These are phyloP conservation scores for Hoplostethus mediterraneus DNA, from an alignment of 2,797 vertebrate species.

Conservation along the genomic window DNA sequence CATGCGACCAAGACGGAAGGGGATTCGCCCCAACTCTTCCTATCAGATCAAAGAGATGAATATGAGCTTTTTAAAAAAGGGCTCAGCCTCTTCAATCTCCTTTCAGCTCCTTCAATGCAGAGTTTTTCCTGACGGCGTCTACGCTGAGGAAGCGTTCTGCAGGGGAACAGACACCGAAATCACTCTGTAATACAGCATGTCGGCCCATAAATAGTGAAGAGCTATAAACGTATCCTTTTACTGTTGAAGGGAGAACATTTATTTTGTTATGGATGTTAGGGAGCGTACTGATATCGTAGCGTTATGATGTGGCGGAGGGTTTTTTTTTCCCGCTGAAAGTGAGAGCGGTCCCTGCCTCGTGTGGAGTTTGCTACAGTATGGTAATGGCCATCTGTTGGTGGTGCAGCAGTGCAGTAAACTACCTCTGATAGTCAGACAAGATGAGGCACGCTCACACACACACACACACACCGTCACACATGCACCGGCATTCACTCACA, in stretches of 20 bases:
- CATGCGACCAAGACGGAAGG: constrained; percentile 13
- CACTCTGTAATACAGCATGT: constrained; percentile 42
- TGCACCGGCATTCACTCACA: constrained; percentile 17
- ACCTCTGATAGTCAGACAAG: constrained; percentile 75
- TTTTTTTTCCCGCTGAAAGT: constrained; percentile 43
- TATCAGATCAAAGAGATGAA: constrained; percentile 63
- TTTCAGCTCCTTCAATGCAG: constrained; percentile 25
- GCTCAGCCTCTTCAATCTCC: constrained; percentile 48
- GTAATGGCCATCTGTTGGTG: constrained; percentile 80
- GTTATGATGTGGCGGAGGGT: constrained; percentile 45
- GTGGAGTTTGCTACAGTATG: constrained; percentile 68
- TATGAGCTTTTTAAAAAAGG: constrained; percentile 50
- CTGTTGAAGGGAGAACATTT: constrained; percentile 53
- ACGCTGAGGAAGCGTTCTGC: constrained; percentile 53
- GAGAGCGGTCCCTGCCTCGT: constrained; percentile 49
- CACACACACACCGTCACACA: background rate
- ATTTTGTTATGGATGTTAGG: constrained; percentile 45
- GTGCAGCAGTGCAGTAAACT: constrained; percentile 80
- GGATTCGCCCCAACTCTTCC: constrained; percentile 43
- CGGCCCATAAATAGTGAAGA: constrained; percentile 48
- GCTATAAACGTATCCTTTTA: constrained; percentile 54
- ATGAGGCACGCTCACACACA: constrained; percentile 33
- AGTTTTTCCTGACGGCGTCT: constrained; percentile 53
- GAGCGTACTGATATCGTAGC: constrained; percentile 44
- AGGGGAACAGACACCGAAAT: constrained; percentile 41